phyloP scores from a whole-genome alignment of 53 echinoderm and acorn worm species.

The Stichopus horrens region DNA sequence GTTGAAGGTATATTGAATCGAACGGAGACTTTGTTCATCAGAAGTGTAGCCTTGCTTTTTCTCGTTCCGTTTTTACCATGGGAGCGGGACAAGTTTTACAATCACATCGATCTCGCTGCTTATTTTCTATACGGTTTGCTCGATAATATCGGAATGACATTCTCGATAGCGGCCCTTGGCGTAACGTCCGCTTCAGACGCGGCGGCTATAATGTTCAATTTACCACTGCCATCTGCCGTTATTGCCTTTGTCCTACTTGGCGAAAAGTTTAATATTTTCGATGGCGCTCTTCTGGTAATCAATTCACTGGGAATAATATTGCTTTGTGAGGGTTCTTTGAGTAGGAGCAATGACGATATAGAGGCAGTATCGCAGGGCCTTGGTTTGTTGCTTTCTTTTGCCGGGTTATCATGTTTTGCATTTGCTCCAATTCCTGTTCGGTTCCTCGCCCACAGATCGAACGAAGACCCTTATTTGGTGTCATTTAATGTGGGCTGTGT shows the following conservation, averaged over 20 bases:
- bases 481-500: background rate
- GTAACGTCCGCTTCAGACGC: background rate
- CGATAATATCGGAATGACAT: background rate
- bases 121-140: background rate
- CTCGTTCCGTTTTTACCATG: conserved; percentile 12
- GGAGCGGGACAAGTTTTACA: background rate
- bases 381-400: conserved; percentile 1
- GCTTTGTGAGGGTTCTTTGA: background rate
- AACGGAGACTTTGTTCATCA: background rate
- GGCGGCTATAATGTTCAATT: background rate
- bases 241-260: conserved; percentile 12
- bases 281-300: background rate
- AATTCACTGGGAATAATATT: conserved; percentile 6
- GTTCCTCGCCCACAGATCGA: background rate
- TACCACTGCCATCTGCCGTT: background rate
- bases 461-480: background rate
- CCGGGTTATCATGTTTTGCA: background rate
- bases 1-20: background rate
- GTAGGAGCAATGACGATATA: background rate
- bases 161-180: background rate
- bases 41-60: background rate
- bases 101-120: background rate
- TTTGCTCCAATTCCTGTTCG: background rate
- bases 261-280: conserved; percentile 2
- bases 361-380: background rate